Base-by-base conservation (phyloP, 2,797 vertebrate genomes). In the Uromys caudimaculatus region DNA sequence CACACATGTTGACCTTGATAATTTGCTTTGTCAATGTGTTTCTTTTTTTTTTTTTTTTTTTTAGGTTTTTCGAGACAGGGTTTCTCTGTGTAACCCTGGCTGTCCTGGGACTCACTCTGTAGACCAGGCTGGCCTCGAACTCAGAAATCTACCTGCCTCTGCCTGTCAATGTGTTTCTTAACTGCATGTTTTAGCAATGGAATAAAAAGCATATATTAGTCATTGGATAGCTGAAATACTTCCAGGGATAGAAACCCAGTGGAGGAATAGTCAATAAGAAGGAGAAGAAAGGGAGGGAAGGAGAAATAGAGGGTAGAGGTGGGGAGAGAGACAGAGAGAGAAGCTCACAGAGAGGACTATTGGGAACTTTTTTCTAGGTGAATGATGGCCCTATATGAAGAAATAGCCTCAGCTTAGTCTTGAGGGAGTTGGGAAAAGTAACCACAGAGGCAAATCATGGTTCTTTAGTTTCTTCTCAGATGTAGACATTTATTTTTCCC, bases 151-250 rank as follows among this genome's bases (percentile, higher is more conserved):
- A n/a, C n/a, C n/a, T n/a, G n/a, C n/a, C n/a, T n/a, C n/a, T n/a
- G n/a, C n/a, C n/a, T n/a, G n/a, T 56, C 77, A 76, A 92, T 94
- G 29, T 84, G 21, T 87, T 93, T 19, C 38, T 84, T 56, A 78
- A 84, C 62, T 95, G 3, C 67, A 64, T 67, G 23, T 62, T 75
- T 92, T 81, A 94, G 38, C 91, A 82, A 94, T 81, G 41, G 54
- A 62, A 93, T 93, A 95, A 95, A 85, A 27, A 78, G 52, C 60
- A 67, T 77, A 2, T 58, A 92, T 93, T 89, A 91, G 27, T 90
- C 64, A 94, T 5, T 35, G 19, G 23, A 76, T 81, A 89, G 96
- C 47, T 86, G 83, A 90, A 94, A 94, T 90, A 9, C 3, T 95
- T 93, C 41, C 2, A 52, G 11, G 8, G 6, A 29, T 60, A 73